Evolutionary conservation across 2,113 vertebrate genomes (phyloP).

Genomic region (Spizaetus ornatus): DNA sequence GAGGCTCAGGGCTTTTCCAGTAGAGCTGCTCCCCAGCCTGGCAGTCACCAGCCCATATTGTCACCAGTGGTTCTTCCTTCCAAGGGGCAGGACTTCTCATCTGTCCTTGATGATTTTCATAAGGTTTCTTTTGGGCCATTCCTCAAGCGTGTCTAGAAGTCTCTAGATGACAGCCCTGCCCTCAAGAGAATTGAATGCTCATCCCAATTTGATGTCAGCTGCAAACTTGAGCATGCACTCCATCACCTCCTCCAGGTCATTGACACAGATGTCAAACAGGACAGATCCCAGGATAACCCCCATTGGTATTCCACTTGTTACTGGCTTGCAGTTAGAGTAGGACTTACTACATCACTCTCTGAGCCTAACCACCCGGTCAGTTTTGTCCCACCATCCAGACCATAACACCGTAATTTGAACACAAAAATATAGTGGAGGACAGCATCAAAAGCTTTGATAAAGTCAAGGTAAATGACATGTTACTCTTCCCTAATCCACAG

Average conservation of each 20-base stretch:
- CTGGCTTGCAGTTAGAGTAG: neutral
- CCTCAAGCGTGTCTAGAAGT: neutral
- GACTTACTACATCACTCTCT: neutral
- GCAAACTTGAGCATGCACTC: neutral
- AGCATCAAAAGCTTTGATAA: neutral
- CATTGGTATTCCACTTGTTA: neutral
- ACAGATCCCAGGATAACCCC: neutral
- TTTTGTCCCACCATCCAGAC: accelerated
- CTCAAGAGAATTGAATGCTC: neutral
- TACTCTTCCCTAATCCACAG: neutral
- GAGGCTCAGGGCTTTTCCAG: neutral
- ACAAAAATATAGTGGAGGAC: neutral
- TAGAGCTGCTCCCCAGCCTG: neutral
- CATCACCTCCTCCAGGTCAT: neutral
- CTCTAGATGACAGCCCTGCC: neutral
- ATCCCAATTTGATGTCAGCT: neutral
- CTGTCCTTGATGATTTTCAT: neutral
- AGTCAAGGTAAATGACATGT: neutral
- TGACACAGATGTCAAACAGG: neutral
- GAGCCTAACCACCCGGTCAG: neutral
- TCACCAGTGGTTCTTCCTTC: neutral
- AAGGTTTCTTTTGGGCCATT: neutral
- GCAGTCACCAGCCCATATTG: neutral
- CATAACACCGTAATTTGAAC: neutral
- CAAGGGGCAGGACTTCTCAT: neutral